Percentiles rank a stretch among this genome's conserved stretches.
These are phyloP conservation scores for Dicranocentrus wangi DNA, from an alignment of 2,888 invertebrate genomes.

Conservation along the genomic window DNA sequence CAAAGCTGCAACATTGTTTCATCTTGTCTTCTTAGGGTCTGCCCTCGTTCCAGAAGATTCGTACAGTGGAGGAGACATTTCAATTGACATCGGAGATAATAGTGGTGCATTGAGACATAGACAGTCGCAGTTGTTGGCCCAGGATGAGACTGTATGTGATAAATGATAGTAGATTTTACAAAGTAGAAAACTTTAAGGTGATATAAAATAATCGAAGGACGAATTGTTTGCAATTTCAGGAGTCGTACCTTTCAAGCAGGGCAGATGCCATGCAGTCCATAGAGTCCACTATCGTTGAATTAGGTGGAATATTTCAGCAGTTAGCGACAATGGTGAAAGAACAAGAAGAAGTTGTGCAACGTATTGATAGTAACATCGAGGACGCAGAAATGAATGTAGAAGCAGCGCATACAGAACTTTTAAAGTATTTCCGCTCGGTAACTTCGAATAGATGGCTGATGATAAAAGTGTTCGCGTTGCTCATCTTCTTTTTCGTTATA, in stretches of 20 bases:
- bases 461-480: slow-evolving; percentile 98
- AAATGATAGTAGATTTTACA: no score
- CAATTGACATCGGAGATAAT: slow-evolving; percentile 87
- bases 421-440: slow-evolving; percentile 97
- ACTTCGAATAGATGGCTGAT: slow-evolving; percentile 98
- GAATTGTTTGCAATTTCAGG: slow-evolving; percentile 76
- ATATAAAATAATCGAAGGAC: not conserved
- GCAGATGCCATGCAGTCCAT: slow-evolving; percentile 99
- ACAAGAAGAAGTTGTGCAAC: slow-evolving; percentile 97
- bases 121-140: slow-evolving; percentile 83
- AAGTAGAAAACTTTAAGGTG: not conserved
- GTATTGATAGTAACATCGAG: slow-evolving; percentile 97
- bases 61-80: slow-evolving; percentile 78
- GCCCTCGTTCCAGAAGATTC: slow-evolving; percentile 75
- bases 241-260: slow-evolving; percentile 91
- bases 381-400: slow-evolving; percentile 97
- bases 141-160: slow-evolving; percentile 84
- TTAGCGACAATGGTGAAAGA: slow-evolving; percentile 97
- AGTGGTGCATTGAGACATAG: slow-evolving; percentile 75
- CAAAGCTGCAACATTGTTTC: no score
- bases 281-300: slow-evolving; percentile 97
- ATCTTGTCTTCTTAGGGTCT: slow-evolving; percentile 76
- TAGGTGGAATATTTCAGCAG: slow-evolving; percentile 98
- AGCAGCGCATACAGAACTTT: slow-evolving; percentile 96
- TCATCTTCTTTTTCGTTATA: slow-evolving; percentile 99